phyloP scores from a whole-genome alignment of 2,888 invertebrate species.

The Malachius bipustulatus region DNA sequence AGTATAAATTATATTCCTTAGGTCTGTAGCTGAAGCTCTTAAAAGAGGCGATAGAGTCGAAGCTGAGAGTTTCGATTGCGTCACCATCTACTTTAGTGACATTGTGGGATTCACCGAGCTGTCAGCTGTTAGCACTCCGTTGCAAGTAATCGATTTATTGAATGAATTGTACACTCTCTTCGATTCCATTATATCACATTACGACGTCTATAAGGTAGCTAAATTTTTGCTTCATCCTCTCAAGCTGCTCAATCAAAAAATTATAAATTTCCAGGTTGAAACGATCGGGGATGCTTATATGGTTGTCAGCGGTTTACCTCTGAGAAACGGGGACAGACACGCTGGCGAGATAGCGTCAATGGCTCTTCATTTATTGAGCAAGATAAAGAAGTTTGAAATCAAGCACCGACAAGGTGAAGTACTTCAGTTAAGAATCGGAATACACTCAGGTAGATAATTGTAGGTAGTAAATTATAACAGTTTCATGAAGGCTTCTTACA shows the following conservation, averaged over 20 bases:
- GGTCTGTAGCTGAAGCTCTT: constrained; percentile 68
- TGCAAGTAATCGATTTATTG: constrained; percentile 75
- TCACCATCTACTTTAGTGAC: constrained; percentile 76
- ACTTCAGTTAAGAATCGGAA: constrained; percentile 60
- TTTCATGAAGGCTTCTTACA: too few relatives aligned
- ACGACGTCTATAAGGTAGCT: constrained; percentile 79
- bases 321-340: constrained; percentile 59
- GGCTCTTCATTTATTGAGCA: constrained; percentile 60
- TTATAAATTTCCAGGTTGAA: constrained; percentile 62
- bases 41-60: constrained; percentile 68
- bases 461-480: too few relatives aligned
- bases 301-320: constrained; percentile 69
- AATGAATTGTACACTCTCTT: constrained; percentile 83
- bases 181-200: constrained; percentile 76
- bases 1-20: constrained; percentile 32
- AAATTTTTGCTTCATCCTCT: too few relatives aligned
- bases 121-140: constrained; percentile 66
- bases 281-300: constrained; percentile 75
- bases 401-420: constrained; percentile 55
- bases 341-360: constrained; percentile 71
- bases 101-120: constrained; percentile 74
- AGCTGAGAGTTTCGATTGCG: constrained; percentile 70
- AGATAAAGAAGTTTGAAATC: constrained; percentile 56
- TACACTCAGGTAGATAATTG: constrained; percentile 44
- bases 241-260: too few relatives aligned